phyloP scores from a whole-genome alignment of 1,140 invertebrate genomes.

The Tetraneura akinire region DNA sequence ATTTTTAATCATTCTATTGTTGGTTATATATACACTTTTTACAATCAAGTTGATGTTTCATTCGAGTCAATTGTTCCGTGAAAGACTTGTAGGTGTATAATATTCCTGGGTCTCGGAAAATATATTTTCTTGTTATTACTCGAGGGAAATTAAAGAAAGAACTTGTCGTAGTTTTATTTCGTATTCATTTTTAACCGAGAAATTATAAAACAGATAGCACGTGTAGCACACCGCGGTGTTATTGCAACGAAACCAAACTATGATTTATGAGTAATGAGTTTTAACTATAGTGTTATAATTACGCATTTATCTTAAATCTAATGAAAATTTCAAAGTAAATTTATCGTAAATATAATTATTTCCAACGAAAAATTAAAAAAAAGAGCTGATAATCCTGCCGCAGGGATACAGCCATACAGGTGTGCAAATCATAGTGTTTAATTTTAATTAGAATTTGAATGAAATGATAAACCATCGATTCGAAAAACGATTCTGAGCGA shows the following conservation, averaged over 20 bases:
- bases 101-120: not conserved
- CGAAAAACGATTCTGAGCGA: no score
- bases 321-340: no score
- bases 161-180: not conserved
- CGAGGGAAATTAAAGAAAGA: slow-evolving; percentile 7
- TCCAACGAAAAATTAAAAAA: no score
- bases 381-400: no score
- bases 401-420: no score
- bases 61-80: not conserved
- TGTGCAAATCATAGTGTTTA: no score
- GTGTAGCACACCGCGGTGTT: not conserved
- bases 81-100: not conserved
- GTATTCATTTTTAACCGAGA: not conserved
- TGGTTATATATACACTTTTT: not conserved
- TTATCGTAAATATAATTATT: no score
- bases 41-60: not conserved
- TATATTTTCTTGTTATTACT: slow-evolving; percentile 14
- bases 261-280: not conserved
- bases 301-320: no score
- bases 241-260: not conserved
- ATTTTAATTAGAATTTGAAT: no score
- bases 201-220: not conserved
- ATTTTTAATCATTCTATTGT: slow-evolving; percentile 9
- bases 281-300: not conserved
- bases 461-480: no score